Conservation (phyloP, 2,888 invertebrate species). For the Dolomedes plantarius region DNA sequence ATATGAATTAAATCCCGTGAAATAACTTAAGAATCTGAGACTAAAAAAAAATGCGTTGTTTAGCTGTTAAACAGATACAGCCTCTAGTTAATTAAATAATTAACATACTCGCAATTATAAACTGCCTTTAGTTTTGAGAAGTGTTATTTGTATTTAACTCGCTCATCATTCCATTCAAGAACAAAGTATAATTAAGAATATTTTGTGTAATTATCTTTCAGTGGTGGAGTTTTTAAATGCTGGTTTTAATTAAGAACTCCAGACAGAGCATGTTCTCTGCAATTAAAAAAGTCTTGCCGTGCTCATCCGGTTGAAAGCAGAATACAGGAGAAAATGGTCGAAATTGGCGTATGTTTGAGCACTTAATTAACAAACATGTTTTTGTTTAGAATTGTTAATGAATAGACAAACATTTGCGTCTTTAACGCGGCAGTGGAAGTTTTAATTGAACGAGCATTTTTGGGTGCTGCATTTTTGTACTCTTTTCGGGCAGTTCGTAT, state of each 20-base stretch:
- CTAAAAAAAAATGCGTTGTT: too few relatives aligned
- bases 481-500: too few relatives aligned
- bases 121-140: neutral
- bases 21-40: too few relatives aligned
- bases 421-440: neutral
- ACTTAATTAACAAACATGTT: neutral
- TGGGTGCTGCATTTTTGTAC: neutral
- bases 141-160: neutral
- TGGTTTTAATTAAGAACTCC: neutral
- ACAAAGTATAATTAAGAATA: constrained; percentile 8
- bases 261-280: neutral
- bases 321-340: neutral
- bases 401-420: neutral
- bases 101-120: neutral
- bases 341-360: neutral
- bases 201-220: constrained; percentile 2
- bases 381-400: neutral
- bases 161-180: neutral
- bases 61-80: neutral
- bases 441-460: neutral
- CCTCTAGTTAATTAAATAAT: neutral
- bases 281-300: neutral
- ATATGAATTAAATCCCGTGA: too few relatives aligned
- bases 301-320: neutral
- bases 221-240: neutral